phyloP scores from a whole-genome alignment of 2,888 invertebrate genomes.

The Nephrocerus scutellatus region DNA sequence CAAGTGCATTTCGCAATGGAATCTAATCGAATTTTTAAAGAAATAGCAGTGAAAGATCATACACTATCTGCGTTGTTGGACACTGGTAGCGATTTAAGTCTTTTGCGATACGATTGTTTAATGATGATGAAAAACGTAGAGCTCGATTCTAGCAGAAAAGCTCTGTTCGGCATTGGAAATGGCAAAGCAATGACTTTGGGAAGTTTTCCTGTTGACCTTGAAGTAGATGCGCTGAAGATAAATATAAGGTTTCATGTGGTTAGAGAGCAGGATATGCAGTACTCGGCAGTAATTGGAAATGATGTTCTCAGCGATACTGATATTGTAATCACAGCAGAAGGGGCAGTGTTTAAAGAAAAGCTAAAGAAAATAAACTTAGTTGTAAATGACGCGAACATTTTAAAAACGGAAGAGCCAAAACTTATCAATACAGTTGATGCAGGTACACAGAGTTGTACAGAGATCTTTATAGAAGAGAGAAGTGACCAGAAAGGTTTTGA shows the following conservation, averaged over 20 bases:
- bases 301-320: conserved; percentile 14
- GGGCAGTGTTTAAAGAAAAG: conserved; percentile 11
- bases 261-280: conserved; percentile 11
- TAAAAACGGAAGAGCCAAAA: no score
- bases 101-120: conserved; percentile 12
- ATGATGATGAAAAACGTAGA: conserved; percentile 9
- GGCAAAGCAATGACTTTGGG: conserved; percentile 12
- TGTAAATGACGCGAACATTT: no score
- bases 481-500: no score
- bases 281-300: conserved; percentile 17
- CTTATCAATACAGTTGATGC: no score
- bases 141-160: background rate
- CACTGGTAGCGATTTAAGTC: conserved; percentile 16
- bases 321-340: conserved; percentile 10
- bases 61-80: conserved; percentile 4
- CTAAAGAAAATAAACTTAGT: no score
- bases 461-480: no score
- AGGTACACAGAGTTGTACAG: no score
- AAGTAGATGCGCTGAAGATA: conserved; percentile 11
- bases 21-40: no score
- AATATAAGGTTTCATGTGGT: conserved; percentile 15
- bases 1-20: no score
- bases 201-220: conserved; percentile 6
- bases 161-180: conserved; percentile 12
- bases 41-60: no score